Conservation (phyloP, 2,888 invertebrate genomes). For the Diogma glabrata region DNA sequence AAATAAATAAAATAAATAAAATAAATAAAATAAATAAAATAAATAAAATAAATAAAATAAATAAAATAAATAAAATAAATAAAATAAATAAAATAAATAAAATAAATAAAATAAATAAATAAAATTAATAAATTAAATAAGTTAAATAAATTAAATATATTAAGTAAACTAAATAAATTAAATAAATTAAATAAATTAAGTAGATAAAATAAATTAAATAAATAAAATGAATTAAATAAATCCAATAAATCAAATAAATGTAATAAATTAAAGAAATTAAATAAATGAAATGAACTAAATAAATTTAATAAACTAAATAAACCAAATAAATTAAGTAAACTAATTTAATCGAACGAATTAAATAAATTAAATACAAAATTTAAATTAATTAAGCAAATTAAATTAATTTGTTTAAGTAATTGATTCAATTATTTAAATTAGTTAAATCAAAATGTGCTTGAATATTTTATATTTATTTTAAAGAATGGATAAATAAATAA, state of each 20-base stretch:
- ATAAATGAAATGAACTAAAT: neutral
- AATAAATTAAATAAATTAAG: neutral
- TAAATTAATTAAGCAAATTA: neutral
- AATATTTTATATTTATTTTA: too few species aligned
- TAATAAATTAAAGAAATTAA: neutral
- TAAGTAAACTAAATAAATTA: neutral
- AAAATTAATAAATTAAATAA: neutral
- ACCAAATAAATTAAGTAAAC: neutral
- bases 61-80: neutral
- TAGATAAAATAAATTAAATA: neutral
- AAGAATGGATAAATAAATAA: too few species aligned
- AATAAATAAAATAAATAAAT: neutral
- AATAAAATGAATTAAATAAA: neutral
- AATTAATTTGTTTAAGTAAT: too few species aligned
- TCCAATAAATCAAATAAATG: neutral
- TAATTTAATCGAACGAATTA: neutral
- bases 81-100: neutral
- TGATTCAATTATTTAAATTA: too few species aligned
- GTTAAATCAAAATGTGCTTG: too few species aligned
- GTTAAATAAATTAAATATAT: neutral
- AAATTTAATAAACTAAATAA: neutral
- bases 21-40: neutral
- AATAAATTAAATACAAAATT: neutral
- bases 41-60: neutral
- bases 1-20: neutral